Base-by-base conservation (phyloP, 2,113 vertebrate genomes). In the Smithornis capensis region DNA sequence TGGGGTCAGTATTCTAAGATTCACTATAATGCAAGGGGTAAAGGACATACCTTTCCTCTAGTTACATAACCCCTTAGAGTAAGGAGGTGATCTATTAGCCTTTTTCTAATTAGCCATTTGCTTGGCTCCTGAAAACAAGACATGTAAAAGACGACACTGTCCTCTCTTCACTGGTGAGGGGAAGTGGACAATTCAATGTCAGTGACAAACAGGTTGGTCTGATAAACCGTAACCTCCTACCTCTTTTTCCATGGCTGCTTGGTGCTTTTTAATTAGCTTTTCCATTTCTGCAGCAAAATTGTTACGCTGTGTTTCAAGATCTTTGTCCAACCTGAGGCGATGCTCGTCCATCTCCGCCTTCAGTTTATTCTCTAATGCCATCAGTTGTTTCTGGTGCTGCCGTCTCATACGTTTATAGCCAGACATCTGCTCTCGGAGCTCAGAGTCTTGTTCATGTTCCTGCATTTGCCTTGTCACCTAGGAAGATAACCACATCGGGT, bases 391-490 rank as follows among this genome's bases (percentile, higher is more conserved):
- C 98, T 99, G 99, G 98, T 99, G 99, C 96, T 99, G 99, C 92
- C 99, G 97, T 73, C 99, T 98, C 99, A 99, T 99, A 92, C 99
- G 98, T 95, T 99, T 99, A 94, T 99, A 99, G 87, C 99, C 99
- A 87, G 99, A 98, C 98, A 99, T 99, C 96, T 99, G 99, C 95
- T 99, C 99, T 77, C 99, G 98, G 87, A 99, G 98, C 94, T 99
- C 99, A 3, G 99, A 99, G 95, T 99, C 99, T 92, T 99, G 99
- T 89, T 99, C 99, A 18, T 99, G 99, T 91, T 99, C 99, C 97
- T 99, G 99, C 96, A 99, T 99, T 97, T 99, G 99, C 92, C 99
- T 99, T 44, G 99, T 99, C 96, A 99, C 99, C 99, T 99, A 97
- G 71, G 90, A 64, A 74, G 95, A 89, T 37, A 93, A 88, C 88